A percentile compares a stretch with the other conserved stretches of the same genome.
These are phyloP conservation scores for Tauraco hartlaubi DNA, from an alignment of 2,797 vertebrate genomes.

Conservation along the genomic window DNA sequence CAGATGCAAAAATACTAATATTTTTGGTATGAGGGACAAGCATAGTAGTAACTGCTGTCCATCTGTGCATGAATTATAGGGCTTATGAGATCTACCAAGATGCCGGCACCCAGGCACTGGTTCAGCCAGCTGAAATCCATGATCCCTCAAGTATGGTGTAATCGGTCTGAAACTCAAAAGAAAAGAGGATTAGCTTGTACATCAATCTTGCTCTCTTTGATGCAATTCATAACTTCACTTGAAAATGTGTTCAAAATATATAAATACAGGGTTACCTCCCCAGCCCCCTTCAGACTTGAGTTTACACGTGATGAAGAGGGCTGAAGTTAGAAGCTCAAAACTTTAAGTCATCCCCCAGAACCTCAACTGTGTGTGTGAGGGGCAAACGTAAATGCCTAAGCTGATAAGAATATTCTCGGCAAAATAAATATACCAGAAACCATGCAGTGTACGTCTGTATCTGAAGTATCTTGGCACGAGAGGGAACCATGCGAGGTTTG, in stretches of 20 bases:
- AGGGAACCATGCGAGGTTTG: neutral
- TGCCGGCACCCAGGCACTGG: neutral
- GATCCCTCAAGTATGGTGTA: neutral
- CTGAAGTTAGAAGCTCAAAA: neutral
- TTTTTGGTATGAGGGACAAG: neutral
- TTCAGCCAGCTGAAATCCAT: neutral
- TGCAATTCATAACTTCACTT: neutral
- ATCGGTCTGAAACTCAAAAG: neutral
- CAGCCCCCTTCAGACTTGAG: neutral
- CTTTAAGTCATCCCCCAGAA: neutral
- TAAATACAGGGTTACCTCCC: accelerated
- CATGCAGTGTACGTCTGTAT: neutral
- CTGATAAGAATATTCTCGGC: neutral
- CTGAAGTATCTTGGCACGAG: neutral
- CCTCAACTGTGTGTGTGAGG: accelerated
- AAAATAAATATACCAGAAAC: neutral
- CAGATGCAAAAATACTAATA: neutral
- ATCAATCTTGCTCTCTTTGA: neutral
- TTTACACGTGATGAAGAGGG: accelerated
- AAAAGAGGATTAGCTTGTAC: neutral
- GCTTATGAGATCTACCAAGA: neutral
- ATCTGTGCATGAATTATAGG: neutral
- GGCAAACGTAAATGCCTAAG: neutral
- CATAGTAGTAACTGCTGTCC: neutral
- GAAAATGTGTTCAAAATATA: neutral